phyloP scores from a whole-genome alignment of 2,888 invertebrate genomes.

The Polydesmus complanatus region DNA sequence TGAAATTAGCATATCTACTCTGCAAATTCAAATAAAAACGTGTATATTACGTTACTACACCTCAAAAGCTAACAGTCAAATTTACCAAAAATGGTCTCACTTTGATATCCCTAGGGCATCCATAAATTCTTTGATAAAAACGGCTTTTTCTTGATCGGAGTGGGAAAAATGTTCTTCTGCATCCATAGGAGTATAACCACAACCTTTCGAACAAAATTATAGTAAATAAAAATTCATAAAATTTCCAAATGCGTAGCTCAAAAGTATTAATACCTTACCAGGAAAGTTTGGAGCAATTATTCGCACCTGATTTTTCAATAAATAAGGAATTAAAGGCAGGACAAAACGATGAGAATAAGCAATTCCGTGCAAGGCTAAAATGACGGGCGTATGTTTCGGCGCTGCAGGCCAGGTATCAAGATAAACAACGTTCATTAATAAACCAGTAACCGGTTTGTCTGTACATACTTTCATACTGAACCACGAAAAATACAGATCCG shows the following conservation, averaged over 20 bases:
- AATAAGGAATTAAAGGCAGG: neutral
- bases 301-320: neutral
- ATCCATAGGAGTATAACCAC: neutral
- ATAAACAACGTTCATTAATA: neutral
- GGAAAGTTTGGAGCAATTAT: neutral
- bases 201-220: neutral
- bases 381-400: neutral
- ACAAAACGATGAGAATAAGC: neutral
- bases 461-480: neutral
- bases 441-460: neutral
- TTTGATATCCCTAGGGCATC: neutral
- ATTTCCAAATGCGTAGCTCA: too few relatives aligned
- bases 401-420: neutral
- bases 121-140: neutral
- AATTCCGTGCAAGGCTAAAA: neutral
- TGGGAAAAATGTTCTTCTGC: neutral
- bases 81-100: neutral
- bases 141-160: neutral
- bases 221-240: too few relatives aligned
- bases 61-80: too few relatives aligned
- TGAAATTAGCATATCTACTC: neutral
- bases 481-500: neutral
- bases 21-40: neutral
- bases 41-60: too few relatives aligned
- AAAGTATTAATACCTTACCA: too few relatives aligned